Evolutionary conservation across 2,113 vertebrate genomes (phyloP).

Genomic region (Indri indri): DNA sequence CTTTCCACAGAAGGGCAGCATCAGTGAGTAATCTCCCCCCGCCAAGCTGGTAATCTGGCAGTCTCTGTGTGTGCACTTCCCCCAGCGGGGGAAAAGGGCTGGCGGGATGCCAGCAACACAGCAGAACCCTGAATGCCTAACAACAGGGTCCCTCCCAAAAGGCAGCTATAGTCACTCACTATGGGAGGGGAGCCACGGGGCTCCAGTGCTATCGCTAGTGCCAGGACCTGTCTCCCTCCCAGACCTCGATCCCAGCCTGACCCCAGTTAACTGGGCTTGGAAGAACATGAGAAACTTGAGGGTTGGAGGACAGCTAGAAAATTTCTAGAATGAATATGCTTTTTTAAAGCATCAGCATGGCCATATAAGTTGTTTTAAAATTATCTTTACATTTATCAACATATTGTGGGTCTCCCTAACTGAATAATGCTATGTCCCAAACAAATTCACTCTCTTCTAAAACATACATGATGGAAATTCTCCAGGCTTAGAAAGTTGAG

Average conservation of each 20-base stretch:
- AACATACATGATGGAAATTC: background rate
- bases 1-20: background rate
- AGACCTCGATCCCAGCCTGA: background rate
- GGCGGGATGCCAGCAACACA: background rate
- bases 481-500: background rate
- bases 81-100: no score
- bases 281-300: background rate
- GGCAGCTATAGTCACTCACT: background rate
- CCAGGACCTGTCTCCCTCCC: background rate
- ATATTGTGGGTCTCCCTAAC: background rate
- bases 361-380: background rate
- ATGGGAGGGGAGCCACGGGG: background rate
- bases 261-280: background rate
- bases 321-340: background rate
- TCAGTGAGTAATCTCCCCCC: background rate
- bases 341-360: background rate
- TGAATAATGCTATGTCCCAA: background rate
- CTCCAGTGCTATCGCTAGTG: background rate
- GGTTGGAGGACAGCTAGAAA: background rate
- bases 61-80: background rate
- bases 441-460: background rate
- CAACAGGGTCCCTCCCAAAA: background rate
- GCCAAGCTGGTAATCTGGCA: background rate
- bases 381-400: background rate
- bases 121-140: background rate